Base-by-base conservation (phyloP, 2,888 invertebrate species). In the Idaea dimidiata region DNA sequence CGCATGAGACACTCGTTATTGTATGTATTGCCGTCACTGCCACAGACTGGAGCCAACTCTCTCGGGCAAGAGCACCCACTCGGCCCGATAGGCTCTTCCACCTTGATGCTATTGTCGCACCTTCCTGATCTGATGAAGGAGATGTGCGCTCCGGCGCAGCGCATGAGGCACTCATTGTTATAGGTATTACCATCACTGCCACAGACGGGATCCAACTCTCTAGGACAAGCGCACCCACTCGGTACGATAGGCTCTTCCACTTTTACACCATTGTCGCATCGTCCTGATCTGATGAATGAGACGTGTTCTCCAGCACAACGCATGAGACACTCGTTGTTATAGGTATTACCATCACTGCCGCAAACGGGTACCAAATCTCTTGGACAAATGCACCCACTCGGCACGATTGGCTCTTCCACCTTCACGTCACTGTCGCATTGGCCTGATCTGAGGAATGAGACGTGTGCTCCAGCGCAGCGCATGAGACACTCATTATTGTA, bases 401-500 rank as follows among this genome's bases (percentile, higher is more conserved):
- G 43, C 43, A 43, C 43, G 14, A 14, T 43, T 3, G 43, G 43
- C 14, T 8, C 43, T 14, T 43, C 43, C 43, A 43, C 43, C 43
- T 43, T 43, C 43, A 43, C 43, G 0, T 62, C 54, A 0, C 81
- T 81, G 24, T 84, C 78, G 17, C 1, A 58, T 61, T 0, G 74
- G 62, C 57, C 82, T 81, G 8, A 73, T 32, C 61, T 31, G 62
- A 65, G 66, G 63, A 67, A 70, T 0, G 62, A 56, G 0, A 72
- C 76, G 0, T 68, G 60, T 0, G 16, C 68, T 0, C 53, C 67
- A 0, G 55, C 57, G 67, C 95, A 94, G 69, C 93, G 88, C 71
- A 96, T 83, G 71, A 95, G 93, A 81, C 96, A 96, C 72, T 94
- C 94, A 80, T 94, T 95, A 70, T 88, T 89, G 83, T 96, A 96